Conservation (phyloP, 1,140 invertebrate species). For the Zaprionus africanus region DNA sequence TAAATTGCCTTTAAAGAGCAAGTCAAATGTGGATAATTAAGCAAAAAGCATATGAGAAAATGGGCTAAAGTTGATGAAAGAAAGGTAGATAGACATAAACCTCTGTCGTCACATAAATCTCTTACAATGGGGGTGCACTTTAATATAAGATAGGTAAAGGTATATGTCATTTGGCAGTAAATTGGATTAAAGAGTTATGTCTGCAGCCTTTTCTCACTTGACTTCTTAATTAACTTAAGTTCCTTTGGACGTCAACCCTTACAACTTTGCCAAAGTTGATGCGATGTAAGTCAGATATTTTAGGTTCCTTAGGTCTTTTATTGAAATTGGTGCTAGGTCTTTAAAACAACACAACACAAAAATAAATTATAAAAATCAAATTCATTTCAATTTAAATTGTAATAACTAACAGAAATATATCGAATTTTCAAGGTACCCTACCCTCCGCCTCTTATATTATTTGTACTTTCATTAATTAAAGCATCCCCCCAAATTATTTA, state of each 20-base stretch:
- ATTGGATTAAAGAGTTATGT: background rate
- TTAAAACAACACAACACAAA: too few relatives aligned
- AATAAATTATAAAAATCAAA: too few relatives aligned
- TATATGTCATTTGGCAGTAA: background rate
- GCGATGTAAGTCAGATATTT: too few relatives aligned
- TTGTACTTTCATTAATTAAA: background rate
- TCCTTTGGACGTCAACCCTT: too few relatives aligned
- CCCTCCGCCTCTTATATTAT: background rate
- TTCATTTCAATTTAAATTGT: too few relatives aligned
- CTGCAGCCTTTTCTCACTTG: background rate
- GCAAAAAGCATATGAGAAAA: background rate
- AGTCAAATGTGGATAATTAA: slow-evolving; percentile 27
- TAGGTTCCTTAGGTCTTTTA: too few relatives aligned
- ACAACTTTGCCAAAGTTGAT: too few relatives aligned
- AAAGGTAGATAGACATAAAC: background rate
- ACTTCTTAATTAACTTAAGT: background rate
- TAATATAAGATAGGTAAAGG: background rate
- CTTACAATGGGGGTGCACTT: background rate
- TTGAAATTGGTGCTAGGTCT: too few relatives aligned
- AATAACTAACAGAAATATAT: too few relatives aligned
- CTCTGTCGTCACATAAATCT: slow-evolving; percentile 5
- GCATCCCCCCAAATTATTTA: background rate
- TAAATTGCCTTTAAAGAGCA: slow-evolving; percentile 27
- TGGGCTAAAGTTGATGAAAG: slow-evolving; percentile 1
- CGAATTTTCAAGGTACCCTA: background rate